Evolutionary conservation across 1,140 invertebrate genomes (phyloP).

Genomic region (Mylabris phalerata): DNA sequence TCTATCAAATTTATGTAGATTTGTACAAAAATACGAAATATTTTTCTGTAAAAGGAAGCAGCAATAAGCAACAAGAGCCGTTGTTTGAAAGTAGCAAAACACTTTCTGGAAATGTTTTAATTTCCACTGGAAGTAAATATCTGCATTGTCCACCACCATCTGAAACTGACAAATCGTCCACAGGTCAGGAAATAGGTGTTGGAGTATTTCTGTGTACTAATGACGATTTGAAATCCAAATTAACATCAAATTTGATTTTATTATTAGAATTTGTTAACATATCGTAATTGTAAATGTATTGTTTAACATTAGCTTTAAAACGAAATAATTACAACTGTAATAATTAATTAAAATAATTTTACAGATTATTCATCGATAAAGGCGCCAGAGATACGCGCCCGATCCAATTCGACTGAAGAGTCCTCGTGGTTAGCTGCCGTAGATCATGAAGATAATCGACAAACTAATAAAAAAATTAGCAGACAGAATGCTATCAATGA

Average conservation of each 20-base stretch:
- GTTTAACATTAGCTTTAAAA: too few relatives aligned
- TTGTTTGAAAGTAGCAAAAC: slow-evolving; percentile 18
- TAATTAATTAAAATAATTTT: too few relatives aligned
- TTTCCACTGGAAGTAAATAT: slow-evolving; percentile 67
- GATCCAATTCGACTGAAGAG: slow-evolving; percentile 49
- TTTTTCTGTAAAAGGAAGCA: not conserved
- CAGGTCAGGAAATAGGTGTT: slow-evolving; percentile 36
- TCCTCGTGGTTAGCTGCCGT: slow-evolving; percentile 44
- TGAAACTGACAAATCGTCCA: slow-evolving; percentile 45
- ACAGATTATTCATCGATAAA: slow-evolving; percentile 19
- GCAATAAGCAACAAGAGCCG: not conserved
- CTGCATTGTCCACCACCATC: slow-evolving; percentile 66
- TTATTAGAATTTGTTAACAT: too few relatives aligned
- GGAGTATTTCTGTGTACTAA: slow-evolving; percentile 2
- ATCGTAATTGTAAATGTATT: too few relatives aligned
- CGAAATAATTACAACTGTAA: too few relatives aligned
- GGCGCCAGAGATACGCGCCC: slow-evolving; percentile 37
- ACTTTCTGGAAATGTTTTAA: slow-evolving; percentile 64
- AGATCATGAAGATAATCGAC: not conserved
- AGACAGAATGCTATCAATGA: slow-evolving; percentile 14
- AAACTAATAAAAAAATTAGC: slow-evolving; percentile 9
- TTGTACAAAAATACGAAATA: not conserved
- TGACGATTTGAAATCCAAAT: too few relatives aligned
- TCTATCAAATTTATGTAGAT: not conserved
- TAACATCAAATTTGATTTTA: too few relatives aligned